Evolutionary conservation across 2,888 invertebrate species (phyloP), one percentile per base, ranked within the genome.

Genomic region (Oxyscelio sp.): DNA sequence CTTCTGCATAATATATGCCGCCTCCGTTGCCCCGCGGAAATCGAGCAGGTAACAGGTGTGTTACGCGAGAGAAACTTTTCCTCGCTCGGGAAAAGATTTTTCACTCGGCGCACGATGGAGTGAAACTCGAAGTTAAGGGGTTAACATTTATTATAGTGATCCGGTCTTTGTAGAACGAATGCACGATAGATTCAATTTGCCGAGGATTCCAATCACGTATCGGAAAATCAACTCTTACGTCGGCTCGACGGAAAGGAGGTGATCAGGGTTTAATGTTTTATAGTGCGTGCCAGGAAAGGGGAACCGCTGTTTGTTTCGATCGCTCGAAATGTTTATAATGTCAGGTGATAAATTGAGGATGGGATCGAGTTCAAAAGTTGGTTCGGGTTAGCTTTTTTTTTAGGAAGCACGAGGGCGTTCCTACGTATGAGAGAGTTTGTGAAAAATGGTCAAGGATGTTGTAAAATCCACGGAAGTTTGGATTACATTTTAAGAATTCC

Each of bases 41-140:
- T 79, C 74, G 74, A 83, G 54, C 75, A 61, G 84, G 75, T 84
- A 80, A 84, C 79, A 84, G 83, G 83, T 83, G 83, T 83, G 70
- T 68, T 40, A 21, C 40, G 66, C 63, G 54, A 66, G 52, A 45
- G 34, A 77, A 77, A 83, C 68, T 78, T 78, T 74, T 78, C 66
- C 31, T 17, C 45, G 27, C n/a, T 15, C 15, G 63, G 45, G 24
- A 40, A 65, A 17, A 78, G 65, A 79, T 68, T 83, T 73, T 73
- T 73, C 61, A 71, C 58, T 80, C 54, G 48, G n/a, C 19, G 13
- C 6, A 48, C 52, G 52, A 63, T 56, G 54, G 63, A 61, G 38
- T 45, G 27, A 52, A 58, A 52, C 50, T 61, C 48, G 15, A 56
- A 58, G 65, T 58, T 61, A 58, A 80, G 66, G 73, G 80, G n/a